Conservation (phyloP, 2,113 vertebrate genomes). For the Alectura lathami region DNA sequence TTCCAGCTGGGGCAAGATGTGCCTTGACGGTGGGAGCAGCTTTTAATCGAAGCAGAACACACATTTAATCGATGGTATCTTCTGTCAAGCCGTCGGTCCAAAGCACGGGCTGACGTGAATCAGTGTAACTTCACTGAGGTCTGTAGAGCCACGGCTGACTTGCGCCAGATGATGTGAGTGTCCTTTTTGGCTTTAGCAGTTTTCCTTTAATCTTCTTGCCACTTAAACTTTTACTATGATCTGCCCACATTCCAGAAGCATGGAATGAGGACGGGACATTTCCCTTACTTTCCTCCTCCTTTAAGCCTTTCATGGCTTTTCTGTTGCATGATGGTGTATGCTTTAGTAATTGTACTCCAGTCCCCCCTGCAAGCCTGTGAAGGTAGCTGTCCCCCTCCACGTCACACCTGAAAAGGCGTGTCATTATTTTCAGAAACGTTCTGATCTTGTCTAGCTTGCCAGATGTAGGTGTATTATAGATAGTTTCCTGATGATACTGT, state of each 20-base stretch:
- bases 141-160: conserved; percentile 2
- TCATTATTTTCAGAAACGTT: neutral
- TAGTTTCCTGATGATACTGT: conserved; percentile 59
- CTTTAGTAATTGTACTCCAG: neutral
- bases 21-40: neutral
- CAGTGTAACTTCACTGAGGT: conserved; percentile 1
- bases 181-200: conserved; percentile 58
- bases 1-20: conserved; percentile 57
- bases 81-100: neutral
- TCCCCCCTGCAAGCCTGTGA: neutral
- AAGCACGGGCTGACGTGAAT: conserved; percentile 42
- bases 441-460: conserved; percentile 23
- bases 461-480: conserved; percentile 69
- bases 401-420: conserved; percentile 8
- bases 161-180: conserved; percentile 49
- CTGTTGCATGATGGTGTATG: neutral
- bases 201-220: conserved; percentile 68
- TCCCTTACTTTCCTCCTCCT: conserved; percentile 72
- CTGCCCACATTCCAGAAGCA: conserved; percentile 60
- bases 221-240: conserved; percentile 66
- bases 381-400: conserved; percentile 4
- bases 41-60: conserved; percentile 4
- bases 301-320: conserved; percentile 46
- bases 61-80: conserved; percentile 37
- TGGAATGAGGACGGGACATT: conserved; percentile 38